phyloP scores from a whole-genome alignment of 2,888 invertebrate genomes.

The Augiades crinisus region DNA sequence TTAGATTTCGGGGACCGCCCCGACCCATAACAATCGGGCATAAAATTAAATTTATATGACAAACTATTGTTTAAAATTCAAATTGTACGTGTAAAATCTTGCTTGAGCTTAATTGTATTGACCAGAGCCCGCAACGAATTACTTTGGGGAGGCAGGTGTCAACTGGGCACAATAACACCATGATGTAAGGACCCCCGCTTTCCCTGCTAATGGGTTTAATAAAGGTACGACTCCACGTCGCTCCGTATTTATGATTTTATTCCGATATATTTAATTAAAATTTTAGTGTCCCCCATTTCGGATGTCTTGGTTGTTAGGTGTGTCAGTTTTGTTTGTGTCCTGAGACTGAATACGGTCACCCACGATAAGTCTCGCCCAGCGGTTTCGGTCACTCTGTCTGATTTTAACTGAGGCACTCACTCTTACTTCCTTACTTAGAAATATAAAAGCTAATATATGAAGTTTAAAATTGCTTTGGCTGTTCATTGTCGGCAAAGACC shows the following conservation, averaged over 20 bases:
- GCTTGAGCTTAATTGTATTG: conserved; percentile 75
- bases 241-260: conserved; percentile 75
- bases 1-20: conserved; percentile 43
- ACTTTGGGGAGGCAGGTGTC: conserved; percentile 37
- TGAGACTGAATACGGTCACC: too few relatives aligned
- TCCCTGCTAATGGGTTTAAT: conserved; percentile 77
- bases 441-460: too few relatives aligned
- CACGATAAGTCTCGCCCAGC: too few relatives aligned
- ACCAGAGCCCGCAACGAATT: conserved; percentile 56
- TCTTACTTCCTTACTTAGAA: too few relatives aligned
- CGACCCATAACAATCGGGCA: conserved; percentile 49
- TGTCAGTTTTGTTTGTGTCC: too few relatives aligned
- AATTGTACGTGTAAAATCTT: conserved; percentile 79
- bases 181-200: conserved; percentile 56
- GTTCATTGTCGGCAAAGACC: too few relatives aligned
- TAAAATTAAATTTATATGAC: conserved; percentile 79
- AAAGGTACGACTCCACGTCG: conserved; percentile 74
- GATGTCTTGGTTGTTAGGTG: conserved; percentile 3
- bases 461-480: too few relatives aligned
- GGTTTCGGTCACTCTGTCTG: too few relatives aligned
- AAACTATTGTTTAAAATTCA: conserved; percentile 81
- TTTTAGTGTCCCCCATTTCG: conserved; percentile 51
- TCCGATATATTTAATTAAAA: conserved; percentile 79
- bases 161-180: conserved; percentile 56
- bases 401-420: too few relatives aligned